Evolutionary conservation across 1,140 invertebrate genomes (phyloP).

Genomic region (Ladona fulva): DNA sequence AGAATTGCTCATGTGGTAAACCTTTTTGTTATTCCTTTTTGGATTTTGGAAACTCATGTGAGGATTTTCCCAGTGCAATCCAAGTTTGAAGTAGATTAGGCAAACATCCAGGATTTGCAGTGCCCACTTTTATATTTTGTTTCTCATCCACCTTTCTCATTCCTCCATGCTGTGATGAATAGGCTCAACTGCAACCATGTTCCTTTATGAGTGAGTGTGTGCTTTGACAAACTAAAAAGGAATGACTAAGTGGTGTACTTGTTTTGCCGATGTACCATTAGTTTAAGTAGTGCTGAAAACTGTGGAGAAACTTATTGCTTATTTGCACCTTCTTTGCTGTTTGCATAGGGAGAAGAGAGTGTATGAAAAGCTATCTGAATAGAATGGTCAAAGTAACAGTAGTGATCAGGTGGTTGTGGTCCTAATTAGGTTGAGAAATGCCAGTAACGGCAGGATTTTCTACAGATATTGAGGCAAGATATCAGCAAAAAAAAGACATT

Average conservation of each 20-base stretch:
- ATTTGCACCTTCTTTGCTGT: slow-evolving; percentile 9
- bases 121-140: background rate
- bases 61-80: background rate
- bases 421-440: background rate
- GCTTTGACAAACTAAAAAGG: background rate
- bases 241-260: slow-evolving; percentile 9
- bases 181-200: slow-evolving; percentile 7
- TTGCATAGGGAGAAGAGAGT: background rate
- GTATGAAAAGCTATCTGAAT: background rate
- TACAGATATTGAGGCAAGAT: background rate
- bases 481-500: background rate
- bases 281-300: background rate
- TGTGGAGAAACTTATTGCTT: background rate
- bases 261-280: background rate
- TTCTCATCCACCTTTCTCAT: background rate
- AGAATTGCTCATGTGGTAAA: background rate
- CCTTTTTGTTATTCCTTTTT: background rate
- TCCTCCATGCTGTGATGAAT: background rate
- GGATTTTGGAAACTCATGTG: background rate
- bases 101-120: background rate
- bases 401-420: background rate
- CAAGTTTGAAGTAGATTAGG: background rate
- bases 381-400: background rate
- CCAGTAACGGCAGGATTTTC: background rate
- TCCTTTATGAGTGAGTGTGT: slow-evolving; percentile 9